Percentiles rank a stretch among this genome's conserved stretches.
Conservation (phyloP, 2,113 vertebrate genomes). For the Misgurnus mizolepis region DNA sequence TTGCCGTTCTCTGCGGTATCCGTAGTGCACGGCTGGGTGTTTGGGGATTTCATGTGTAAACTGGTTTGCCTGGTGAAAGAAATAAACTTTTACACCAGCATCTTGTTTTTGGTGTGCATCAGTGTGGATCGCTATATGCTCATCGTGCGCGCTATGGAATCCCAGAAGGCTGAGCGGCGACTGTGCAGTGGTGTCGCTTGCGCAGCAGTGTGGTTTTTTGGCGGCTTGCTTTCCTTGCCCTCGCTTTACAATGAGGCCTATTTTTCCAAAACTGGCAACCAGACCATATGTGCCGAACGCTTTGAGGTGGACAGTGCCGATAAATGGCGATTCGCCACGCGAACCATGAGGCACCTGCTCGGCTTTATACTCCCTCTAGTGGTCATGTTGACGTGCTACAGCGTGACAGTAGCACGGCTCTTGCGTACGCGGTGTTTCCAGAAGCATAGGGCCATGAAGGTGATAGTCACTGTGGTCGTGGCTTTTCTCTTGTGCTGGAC, state of each 20-base stretch:
- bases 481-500: constrained; percentile 76
- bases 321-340: constrained; percentile 65
- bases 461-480: constrained; percentile 72
- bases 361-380: constrained; percentile 71
- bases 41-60: constrained; percentile 73
- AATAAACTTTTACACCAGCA: constrained; percentile 78
- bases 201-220: constrained; percentile 65
- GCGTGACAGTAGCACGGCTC: constrained; percentile 66
- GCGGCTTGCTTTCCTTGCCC: constrained; percentile 66
- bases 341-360: constrained; percentile 63
- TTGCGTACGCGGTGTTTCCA: constrained; percentile 70
- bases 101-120: constrained; percentile 77
- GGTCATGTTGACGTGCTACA: constrained; percentile 74
- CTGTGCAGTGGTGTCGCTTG: constrained; percentile 63
- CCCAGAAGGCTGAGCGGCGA: constrained; percentile 46
- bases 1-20: constrained; percentile 74
- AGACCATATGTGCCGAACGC: constrained; percentile 54
- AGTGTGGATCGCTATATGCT: constrained; percentile 76
- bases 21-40: constrained; percentile 67
- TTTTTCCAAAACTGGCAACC: fast-evolving
- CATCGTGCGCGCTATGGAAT: constrained; percentile 71
- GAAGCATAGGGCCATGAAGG: constrained; percentile 76
- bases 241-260: constrained; percentile 60
- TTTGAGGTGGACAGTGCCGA: constrained; percentile 54
- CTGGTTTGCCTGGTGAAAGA: constrained; percentile 68